phyloP scores from a whole-genome alignment of 2,797 vertebrate species.

The Pempheris klunzingeri region DNA sequence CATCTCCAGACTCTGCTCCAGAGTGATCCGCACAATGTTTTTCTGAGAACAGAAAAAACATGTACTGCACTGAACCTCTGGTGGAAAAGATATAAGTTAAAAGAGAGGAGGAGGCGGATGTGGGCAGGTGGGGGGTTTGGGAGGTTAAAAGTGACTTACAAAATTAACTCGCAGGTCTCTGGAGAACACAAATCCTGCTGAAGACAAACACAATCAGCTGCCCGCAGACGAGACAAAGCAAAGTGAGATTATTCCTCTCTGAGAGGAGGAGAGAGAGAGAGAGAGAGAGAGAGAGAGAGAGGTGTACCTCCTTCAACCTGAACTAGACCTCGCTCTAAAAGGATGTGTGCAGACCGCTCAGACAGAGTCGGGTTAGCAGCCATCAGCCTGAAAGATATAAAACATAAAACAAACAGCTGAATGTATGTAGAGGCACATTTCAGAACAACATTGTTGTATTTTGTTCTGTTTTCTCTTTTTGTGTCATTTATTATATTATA shows the following conservation, averaged over 20 bases:
- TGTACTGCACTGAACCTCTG: neutral
- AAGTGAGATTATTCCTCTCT: slow-evolving; percentile 38
- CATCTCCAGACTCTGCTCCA: slow-evolving; percentile 76
- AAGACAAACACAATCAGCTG: slow-evolving; percentile 48
- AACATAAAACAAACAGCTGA: neutral
- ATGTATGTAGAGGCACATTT: neutral
- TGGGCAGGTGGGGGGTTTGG: neutral
- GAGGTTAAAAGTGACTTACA: slow-evolving; percentile 78
- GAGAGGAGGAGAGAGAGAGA: slow-evolving; percentile 12
- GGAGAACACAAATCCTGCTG: slow-evolving; percentile 88
- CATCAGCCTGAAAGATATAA: slow-evolving; percentile 79
- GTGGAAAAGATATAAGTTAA: neutral
- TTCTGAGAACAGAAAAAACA: slow-evolving; percentile 65
- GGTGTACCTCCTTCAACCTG: slow-evolving; percentile 85
- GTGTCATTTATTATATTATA: too few species aligned
- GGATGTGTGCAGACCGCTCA: slow-evolving; percentile 79
- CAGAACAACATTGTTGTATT: too few species aligned
- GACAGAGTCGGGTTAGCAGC: slow-evolving; percentile 83
- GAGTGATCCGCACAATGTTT: slow-evolving; percentile 52
- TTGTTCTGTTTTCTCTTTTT: too few species aligned
- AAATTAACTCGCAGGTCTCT: slow-evolving; percentile 85
- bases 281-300: too few species aligned
- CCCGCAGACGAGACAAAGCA: slow-evolving; percentile 20
- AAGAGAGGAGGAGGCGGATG: neutral
- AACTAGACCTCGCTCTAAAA: slow-evolving; percentile 88